A percentile compares a stretch with the other conserved stretches of the same genome.
Conservation (phyloP, 2,113 vertebrate species). For the Tragelaphus strepsiceros region DNA sequence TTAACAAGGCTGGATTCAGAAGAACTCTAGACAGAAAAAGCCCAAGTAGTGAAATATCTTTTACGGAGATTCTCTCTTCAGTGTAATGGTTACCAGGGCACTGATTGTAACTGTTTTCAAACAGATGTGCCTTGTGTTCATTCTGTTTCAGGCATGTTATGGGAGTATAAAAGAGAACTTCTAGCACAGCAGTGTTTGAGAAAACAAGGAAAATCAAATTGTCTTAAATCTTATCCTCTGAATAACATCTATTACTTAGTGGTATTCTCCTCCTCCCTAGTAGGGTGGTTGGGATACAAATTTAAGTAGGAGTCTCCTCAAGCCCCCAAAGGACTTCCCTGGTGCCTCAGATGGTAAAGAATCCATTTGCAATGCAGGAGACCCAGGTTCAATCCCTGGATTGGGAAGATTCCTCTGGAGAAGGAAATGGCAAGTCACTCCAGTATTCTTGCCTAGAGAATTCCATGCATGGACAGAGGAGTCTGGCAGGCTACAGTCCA, state of each 20-base stretch:
- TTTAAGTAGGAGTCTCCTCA: not conserved
- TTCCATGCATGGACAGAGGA: not conserved
- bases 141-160: not conserved
- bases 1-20: conserved; percentile 27
- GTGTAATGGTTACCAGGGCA: not conserved
- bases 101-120: not conserved
- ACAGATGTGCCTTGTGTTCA: not conserved
- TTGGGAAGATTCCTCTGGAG: not conserved
- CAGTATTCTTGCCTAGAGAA: not conserved
- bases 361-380: not conserved
- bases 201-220: not conserved
- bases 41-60: not conserved
- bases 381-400: not conserved
- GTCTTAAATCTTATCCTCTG: not conserved
- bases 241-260: not conserved
- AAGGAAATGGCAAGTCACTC: not conserved
- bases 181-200: not conserved
- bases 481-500: not conserved
- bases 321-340: not conserved
- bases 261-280: not conserved
- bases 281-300: not conserved
- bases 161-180: not conserved
- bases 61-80: not conserved
- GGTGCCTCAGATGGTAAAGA: not conserved
- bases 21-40: not conserved